A percentile compares a stretch with the other conserved stretches of the same genome.
These are phyloP conservation scores for Indicator indicator DNA, from an alignment of 2,113 vertebrate genomes.

Conservation along the genomic window DNA sequence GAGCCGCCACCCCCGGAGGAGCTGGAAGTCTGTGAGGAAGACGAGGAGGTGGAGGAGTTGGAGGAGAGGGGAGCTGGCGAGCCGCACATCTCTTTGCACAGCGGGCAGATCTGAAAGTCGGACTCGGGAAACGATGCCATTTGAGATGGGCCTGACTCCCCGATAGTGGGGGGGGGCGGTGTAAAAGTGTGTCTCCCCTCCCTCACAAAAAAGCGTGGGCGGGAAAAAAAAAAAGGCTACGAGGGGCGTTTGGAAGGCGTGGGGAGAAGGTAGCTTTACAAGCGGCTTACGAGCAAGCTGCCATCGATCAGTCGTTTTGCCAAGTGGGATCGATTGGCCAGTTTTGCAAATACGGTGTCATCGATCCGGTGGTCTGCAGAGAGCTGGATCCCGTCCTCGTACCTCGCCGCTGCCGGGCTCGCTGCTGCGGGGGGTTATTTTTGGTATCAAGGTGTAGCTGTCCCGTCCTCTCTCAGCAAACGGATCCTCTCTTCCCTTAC, in stretches of 20 bases:
- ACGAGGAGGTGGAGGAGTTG: slow-evolving; percentile 88
- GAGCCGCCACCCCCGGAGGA: slow-evolving; percentile 73
- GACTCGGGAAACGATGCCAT: slow-evolving; percentile 93
- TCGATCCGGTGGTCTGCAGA: slow-evolving; percentile 53
- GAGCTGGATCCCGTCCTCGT: slow-evolving; percentile 7
- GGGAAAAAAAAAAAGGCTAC: not conserved
- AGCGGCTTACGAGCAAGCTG: slow-evolving; percentile 46
- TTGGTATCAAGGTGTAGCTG: slow-evolving; percentile 58
- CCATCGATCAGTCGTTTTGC: slow-evolving; percentile 68
- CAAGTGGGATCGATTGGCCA: slow-evolving; percentile 69
- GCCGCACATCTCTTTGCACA: slow-evolving; percentile 93
- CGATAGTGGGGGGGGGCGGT: not conserved
- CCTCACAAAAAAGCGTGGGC: not conserved
- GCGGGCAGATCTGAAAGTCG: slow-evolving; percentile 91
- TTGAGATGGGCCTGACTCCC: slow-evolving; percentile 57
- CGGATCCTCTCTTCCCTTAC: slow-evolving; percentile 4
- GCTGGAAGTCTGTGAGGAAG: slow-evolving; percentile 85
- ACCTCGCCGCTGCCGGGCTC: not conserved
- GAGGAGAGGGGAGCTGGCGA: slow-evolving; percentile 89
- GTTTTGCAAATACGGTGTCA: slow-evolving; percentile 56
- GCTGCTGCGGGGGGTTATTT: not conserved
- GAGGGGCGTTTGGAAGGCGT: not conserved
- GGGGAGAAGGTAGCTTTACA: slow-evolving; percentile 45
- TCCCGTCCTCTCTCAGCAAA: slow-evolving; percentile 33
- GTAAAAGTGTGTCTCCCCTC: not conserved